These are phyloP conservation scores for Pseudeuparius sepicola DNA, from an alignment of 2,888 invertebrate species.

Conservation along the genomic window DNA sequence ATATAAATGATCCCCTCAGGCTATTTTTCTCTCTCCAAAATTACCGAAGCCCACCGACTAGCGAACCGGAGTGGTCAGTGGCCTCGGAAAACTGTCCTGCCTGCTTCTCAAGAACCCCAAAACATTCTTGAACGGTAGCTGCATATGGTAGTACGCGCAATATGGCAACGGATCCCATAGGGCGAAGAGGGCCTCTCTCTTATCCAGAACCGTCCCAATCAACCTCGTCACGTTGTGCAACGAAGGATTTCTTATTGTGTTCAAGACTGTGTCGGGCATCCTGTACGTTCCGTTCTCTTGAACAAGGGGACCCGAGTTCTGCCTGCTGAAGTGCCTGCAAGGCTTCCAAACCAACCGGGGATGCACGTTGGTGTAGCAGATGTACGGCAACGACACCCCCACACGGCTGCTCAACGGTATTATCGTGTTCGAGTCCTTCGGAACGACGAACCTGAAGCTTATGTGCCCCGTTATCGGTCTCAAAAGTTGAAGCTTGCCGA, in stretches of 20 bases:
- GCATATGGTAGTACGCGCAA: slow-evolving; percentile 76
- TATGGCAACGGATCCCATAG: slow-evolving; percentile 82
- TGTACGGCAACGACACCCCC: slow-evolving; percentile 70
- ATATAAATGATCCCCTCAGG: too few relatives aligned
- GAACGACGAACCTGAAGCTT: slow-evolving; percentile 64
- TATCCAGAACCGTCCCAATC: slow-evolving; percentile 61
- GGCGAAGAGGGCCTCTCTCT: slow-evolving; percentile 68
- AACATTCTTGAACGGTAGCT: slow-evolving; percentile 55
- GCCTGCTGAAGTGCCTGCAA: slow-evolving; percentile 50
- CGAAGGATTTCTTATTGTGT: slow-evolving; percentile 40
- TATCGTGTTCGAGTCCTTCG: slow-evolving; percentile 46
- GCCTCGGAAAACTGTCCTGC: slow-evolving; percentile 36
- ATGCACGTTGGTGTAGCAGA: slow-evolving; percentile 64
- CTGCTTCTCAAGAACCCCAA: slow-evolving; percentile 45
- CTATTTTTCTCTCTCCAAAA: too few relatives aligned
- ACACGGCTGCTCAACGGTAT: slow-evolving; percentile 61
- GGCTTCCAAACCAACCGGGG: slow-evolving; percentile 54
- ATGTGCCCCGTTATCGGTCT: slow-evolving; percentile 67
- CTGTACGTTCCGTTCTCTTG: slow-evolving; percentile 45
- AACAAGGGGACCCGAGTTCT: slow-evolving; percentile 45
- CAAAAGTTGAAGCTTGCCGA: slow-evolving; percentile 52
- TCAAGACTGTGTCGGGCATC: slow-evolving; percentile 49
- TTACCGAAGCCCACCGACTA: too few relatives aligned
- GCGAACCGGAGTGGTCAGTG: slow-evolving; percentile 36
- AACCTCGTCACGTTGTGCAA: slow-evolving; percentile 45